Evolutionary conservation across 2,888 invertebrate genomes (phyloP).

Genomic region (Stramonita haemastoma): DNA sequence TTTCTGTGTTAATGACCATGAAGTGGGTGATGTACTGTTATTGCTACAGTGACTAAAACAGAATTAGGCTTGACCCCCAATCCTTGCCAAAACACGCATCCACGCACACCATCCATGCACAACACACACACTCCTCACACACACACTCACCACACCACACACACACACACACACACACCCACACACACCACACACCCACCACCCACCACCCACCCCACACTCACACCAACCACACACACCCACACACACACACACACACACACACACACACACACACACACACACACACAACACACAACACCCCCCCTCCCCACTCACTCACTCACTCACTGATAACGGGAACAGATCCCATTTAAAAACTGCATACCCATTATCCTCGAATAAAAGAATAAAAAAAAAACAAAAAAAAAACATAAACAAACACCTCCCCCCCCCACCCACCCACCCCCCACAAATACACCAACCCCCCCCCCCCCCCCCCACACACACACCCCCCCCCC

Average conservation of each 20-base stretch:
- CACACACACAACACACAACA: conserved; percentile 1
- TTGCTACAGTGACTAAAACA: too few species aligned
- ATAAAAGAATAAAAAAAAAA: too few species aligned
- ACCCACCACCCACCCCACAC: neutral
- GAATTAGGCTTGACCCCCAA: too few species aligned
- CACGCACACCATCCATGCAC: neutral
- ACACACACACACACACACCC: neutral
- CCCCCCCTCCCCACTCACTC: neutral
- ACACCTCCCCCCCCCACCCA: neutral
- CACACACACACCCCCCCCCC: neutral
- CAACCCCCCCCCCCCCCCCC: neutral
- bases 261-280: neutral
- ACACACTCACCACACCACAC: neutral
- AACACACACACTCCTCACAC: neutral
- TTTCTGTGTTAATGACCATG: too few species aligned
- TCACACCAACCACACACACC: neutral
- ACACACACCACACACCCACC: neutral
- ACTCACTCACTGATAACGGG: neutral
- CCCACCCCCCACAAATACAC: neutral
- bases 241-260: neutral
- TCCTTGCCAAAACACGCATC: neutral
- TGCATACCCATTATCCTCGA: too few species aligned
- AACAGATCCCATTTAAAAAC: too few species aligned
- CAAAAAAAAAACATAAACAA: too few species aligned
- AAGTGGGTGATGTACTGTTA: too few species aligned